These are phyloP conservation scores for Cataglyphis albicans DNA, from an alignment of 2,888 invertebrate species.

Conservation along the genomic window DNA sequence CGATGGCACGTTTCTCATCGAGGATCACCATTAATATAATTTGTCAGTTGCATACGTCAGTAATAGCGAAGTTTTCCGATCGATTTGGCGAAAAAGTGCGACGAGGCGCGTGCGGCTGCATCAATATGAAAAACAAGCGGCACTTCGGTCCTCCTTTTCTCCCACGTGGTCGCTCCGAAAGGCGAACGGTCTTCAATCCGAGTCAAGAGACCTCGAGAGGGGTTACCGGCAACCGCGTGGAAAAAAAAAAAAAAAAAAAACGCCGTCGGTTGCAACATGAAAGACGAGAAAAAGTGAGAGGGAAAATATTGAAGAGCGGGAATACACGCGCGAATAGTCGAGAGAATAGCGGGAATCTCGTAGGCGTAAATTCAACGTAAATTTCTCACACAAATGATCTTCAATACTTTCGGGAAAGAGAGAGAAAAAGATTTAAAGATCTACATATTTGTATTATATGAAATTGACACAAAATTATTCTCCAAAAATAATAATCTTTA, in stretches of 20 bases:
- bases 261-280: slow-evolving; percentile 77
- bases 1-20: slow-evolving; percentile 61
- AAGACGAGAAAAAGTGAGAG: slow-evolving; percentile 64
- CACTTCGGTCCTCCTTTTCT: slow-evolving; percentile 62
- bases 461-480: slow-evolving; percentile 10
- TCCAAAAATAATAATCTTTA: background rate
- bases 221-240: slow-evolving; percentile 79
- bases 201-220: slow-evolving; percentile 69
- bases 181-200: slow-evolving; percentile 65
- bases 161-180: slow-evolving; percentile 66
- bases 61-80: slow-evolving; percentile 82
- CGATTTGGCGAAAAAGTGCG: slow-evolving; percentile 85
- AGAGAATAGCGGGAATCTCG: background rate
- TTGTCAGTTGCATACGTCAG: slow-evolving; percentile 84
- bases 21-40: slow-evolving; percentile 83
- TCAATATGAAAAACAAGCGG: slow-evolving; percentile 79
- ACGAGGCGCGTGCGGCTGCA: slow-evolving; percentile 77
- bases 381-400: slow-evolving; percentile 9
- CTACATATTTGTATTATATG: background rate
- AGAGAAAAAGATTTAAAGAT: background rate
- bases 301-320: slow-evolving; percentile 55
- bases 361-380: slow-evolving; percentile 15
- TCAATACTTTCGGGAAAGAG: background rate
- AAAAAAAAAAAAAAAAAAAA: slow-evolving; percentile 82
- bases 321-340: slow-evolving; percentile 51